Evolutionary conservation across 2,888 invertebrate species (phyloP).

Genomic region (Volucella zonaria): DNA sequence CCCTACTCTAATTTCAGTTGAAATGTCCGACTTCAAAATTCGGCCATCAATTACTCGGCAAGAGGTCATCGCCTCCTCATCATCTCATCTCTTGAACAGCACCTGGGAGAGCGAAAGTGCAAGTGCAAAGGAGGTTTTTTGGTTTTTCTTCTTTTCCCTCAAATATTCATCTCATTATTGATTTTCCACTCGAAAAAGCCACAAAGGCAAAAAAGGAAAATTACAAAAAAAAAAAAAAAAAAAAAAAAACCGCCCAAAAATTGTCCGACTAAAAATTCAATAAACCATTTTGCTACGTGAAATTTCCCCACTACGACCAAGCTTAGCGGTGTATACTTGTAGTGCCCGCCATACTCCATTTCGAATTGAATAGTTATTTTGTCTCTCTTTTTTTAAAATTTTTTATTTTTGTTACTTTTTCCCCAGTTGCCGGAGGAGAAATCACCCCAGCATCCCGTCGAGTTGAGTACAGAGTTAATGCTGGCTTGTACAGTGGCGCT

Average conservation of each 20-base stretch:
- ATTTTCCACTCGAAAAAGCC: constrained; percentile 53
- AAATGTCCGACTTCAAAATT: constrained; percentile 55
- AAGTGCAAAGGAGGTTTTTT: constrained; percentile 56
- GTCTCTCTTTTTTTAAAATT: constrained; percentile 22
- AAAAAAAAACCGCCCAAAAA: too few species aligned
- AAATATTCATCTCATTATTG: constrained; percentile 70
- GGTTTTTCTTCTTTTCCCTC: constrained; percentile 8
- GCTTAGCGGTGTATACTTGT: too few species aligned
- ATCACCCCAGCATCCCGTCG: constrained; percentile 83
- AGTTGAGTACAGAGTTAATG: constrained; percentile 83
- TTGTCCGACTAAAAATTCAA: constrained; percentile 58
- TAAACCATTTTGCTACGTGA: constrained; percentile 70
- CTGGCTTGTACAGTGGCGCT: constrained; percentile 82
- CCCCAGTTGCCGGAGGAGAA: constrained; percentile 83
- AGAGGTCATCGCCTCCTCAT: constrained; percentile 65
- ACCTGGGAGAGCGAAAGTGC: constrained; percentile 68
- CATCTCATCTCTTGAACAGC: constrained; percentile 41
- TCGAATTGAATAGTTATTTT: constrained; percentile 45
- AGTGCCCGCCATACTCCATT: constrained; percentile 55
- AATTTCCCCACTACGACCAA: constrained; percentile 55
- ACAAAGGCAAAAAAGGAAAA: constrained; percentile 7
- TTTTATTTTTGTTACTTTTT: constrained; percentile 51
- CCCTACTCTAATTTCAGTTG: constrained; percentile 1
- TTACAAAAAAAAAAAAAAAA: constrained; percentile 36
- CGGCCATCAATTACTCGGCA: constrained; percentile 45